Conservation (phyloP, 1,140 invertebrate species). For the Tenebrio molitor region DNA sequence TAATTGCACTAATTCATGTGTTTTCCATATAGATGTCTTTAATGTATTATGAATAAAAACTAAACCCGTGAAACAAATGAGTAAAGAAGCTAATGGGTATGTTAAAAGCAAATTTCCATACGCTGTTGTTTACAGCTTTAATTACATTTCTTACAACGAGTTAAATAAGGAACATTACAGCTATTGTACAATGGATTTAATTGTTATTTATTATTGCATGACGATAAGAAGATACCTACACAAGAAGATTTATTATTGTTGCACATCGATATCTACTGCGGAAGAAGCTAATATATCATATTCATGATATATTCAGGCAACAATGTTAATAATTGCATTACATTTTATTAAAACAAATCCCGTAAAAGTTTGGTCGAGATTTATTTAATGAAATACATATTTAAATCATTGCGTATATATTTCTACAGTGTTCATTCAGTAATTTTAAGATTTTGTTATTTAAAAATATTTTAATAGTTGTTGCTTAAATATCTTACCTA, state of each 20-base stretch:
- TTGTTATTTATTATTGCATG: constrained; percentile 1
- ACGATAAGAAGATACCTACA: background rate
- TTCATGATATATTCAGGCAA: background rate
- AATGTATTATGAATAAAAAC: constrained; percentile 8
- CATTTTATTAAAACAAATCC: too few species aligned
- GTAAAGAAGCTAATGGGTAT: constrained; percentile 7
- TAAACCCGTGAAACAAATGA: constrained; percentile 17
- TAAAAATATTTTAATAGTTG: too few species aligned
- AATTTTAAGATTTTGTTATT: too few species aligned
- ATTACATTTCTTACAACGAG: constrained; percentile 12
- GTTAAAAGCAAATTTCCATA: constrained; percentile 17
- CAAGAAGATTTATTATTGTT: constrained; percentile 24
- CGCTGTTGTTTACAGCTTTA: constrained; percentile 22
- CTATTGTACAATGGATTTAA: background rate
- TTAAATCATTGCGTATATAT: too few species aligned
- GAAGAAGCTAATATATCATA: background rate
- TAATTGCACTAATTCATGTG: too few species aligned
- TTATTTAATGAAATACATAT: too few species aligned
- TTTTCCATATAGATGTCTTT: too few species aligned
- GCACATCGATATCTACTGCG: constrained; percentile 16
- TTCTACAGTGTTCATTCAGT: too few species aligned
- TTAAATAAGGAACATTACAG: background rate
- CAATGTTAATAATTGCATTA: too few species aligned
- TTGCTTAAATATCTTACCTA: too few species aligned
- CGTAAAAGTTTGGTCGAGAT: too few species aligned